Evolutionary conservation across 2,888 invertebrate genomes (phyloP).

Genomic region (Eurytoma adleriae): DNA sequence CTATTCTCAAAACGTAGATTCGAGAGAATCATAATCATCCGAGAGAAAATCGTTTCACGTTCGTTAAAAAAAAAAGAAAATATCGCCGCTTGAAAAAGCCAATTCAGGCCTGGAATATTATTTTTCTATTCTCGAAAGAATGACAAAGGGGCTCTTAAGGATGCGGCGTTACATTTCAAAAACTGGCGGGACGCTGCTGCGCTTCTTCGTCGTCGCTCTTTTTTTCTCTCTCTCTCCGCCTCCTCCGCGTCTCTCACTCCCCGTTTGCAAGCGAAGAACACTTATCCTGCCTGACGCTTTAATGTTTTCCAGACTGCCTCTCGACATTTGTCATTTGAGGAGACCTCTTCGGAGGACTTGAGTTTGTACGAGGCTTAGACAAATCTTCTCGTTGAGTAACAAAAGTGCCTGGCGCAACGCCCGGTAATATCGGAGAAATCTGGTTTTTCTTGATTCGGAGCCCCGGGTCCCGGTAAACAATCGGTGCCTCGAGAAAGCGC

Average conservation of each 20-base stretch:
- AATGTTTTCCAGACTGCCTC: conserved; percentile 57
- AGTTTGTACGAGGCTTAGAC: conserved; percentile 46
- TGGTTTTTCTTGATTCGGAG: conserved; percentile 15
- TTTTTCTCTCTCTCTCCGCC: neutral
- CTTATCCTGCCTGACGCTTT: conserved; percentile 45
- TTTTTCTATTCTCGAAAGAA: conserved; percentile 20
- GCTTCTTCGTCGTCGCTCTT: neutral
- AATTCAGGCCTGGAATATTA: neutral
- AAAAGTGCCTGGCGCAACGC: conserved; percentile 37
- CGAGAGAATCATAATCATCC: neutral
- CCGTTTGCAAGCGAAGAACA: conserved; percentile 44
- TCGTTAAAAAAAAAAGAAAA: neutral
- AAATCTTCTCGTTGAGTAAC: conserved; percentile 49
- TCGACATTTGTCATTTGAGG: conserved; percentile 55
- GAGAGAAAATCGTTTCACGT: neutral
- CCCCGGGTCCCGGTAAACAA: conserved; percentile 21
- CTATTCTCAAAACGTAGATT: conserved; percentile 5
- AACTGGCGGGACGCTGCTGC: neutral
- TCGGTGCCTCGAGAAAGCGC: neutral
- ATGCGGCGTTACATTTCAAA: conserved; percentile 38
- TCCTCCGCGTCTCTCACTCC: conserved; percentile 7
- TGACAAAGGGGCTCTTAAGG: conserved; percentile 44
- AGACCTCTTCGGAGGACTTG: conserved; percentile 39
- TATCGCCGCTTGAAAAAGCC: neutral
- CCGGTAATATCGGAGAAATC: conserved; percentile 1